A percentile compares a stretch with the other conserved stretches of the same genome.
phyloP scores from a whole-genome alignment of 2,797 vertebrate genomes.

The Leptatherina wallacei region DNA sequence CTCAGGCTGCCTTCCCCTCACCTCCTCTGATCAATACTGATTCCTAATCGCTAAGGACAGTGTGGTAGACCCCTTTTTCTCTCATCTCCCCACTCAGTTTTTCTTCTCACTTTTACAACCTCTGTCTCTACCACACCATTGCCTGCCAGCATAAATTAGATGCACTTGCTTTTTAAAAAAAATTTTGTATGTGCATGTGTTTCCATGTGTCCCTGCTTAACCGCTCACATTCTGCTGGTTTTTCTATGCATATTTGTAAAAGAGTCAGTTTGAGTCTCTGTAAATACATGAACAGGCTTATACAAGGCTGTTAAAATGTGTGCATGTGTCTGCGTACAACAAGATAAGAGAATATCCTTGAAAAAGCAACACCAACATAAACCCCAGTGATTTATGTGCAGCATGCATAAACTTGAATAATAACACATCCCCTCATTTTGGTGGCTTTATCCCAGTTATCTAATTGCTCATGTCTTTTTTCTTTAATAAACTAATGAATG shows the following conservation, averaged over 20 bases:
- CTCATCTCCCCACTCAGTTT: slow-evolving; percentile 61
- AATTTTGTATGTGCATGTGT: slow-evolving; percentile 3
- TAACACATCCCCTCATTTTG: slow-evolving; percentile 74
- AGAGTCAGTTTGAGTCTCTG: slow-evolving; percentile 56
- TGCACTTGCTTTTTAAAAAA: slow-evolving; percentile 17
- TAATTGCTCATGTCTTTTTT: slow-evolving; percentile 80
- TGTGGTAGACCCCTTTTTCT: slow-evolving; percentile 55
- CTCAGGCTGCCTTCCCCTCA: slow-evolving; percentile 56
- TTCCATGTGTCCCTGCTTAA: slow-evolving; percentile 38
- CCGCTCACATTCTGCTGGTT: slow-evolving; percentile 30
- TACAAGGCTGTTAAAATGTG: slow-evolving; percentile 69
- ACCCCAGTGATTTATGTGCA: slow-evolving; percentile 74
- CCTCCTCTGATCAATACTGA: slow-evolving; percentile 80
- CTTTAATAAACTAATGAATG: slow-evolving; percentile 84
- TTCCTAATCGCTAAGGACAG: slow-evolving; percentile 82
- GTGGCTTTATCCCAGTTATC: slow-evolving; percentile 78
- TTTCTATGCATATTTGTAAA: slow-evolving; percentile 55
- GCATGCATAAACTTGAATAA: slow-evolving; percentile 78
- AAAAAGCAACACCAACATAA: slow-evolving; percentile 75
- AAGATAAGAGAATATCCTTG: slow-evolving; percentile 75
- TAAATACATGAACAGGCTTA: slow-evolving; percentile 66
- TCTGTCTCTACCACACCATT: slow-evolving; percentile 23
- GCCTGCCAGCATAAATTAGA: slow-evolving; percentile 40
- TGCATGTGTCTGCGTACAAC: slow-evolving; percentile 67
- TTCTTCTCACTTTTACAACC: slow-evolving; percentile 52